Base-by-base conservation (phyloP, 53 echinoderm and acorn worm genomes). In the Hippasteria phrygiana region DNA sequence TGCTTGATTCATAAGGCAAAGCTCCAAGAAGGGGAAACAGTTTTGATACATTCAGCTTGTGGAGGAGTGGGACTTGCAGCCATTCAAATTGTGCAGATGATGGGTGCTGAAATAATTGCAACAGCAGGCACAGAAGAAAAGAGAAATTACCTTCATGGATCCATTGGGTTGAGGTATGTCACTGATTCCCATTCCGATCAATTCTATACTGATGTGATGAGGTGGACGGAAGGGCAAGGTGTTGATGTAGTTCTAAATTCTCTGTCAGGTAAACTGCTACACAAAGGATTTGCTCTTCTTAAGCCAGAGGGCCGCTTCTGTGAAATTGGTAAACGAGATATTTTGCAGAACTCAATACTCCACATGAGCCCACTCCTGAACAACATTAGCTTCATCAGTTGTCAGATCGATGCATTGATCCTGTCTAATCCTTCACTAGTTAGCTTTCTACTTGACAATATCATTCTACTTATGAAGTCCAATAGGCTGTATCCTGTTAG, bases 221-320 rank as follows among this genome's bases (percentile, higher is more conserved):
- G 71, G 18, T 78, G 78, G 51, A 88, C 93, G 24, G 62, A 91
- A 27, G 91, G 88, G 1, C 27, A 42, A 24, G 95, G 92, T 5
- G 93, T 97, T 38, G 92, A 97, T 62, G 97, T 97, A 35, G 89
- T 97, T 33, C 80, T 96, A 2, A 94, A 90, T 42, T 95, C 95
- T 1, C 73, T 93, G 4, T 74, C 85, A 53, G 95, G 95, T 12
- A 91, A 87, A 37, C 93, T 91, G 45, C 55, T 95, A 38, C 73
- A 62, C 36, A 93, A 91, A 77, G 87, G 95, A 24, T 20, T 93
- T 40, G 91, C 83, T 32, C 84, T 89, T 5, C 91, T 95, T 24
- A 89, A 91, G 2, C 87, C 91, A 13, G 91, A 93, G 63, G 95
- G 95, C 1, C 83, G 93, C 13, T 95, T 93, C 81, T 95, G 95